These are phyloP conservation scores for Rhynchotus rufescens DNA, from an alignment of 2,797 vertebrate species.

Conservation along the genomic window DNA sequence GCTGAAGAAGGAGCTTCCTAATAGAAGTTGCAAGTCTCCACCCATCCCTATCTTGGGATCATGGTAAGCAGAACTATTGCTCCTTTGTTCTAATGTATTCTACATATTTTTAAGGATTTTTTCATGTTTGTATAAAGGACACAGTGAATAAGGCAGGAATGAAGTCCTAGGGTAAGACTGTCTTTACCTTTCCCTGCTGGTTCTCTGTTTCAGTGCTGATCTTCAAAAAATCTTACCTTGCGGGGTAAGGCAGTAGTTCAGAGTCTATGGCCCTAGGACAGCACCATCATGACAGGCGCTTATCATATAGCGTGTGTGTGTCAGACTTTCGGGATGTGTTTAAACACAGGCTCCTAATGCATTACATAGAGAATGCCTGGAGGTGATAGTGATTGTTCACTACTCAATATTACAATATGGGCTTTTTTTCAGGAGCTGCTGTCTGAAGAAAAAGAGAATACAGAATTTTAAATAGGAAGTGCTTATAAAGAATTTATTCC, in stretches of 20 bases:
- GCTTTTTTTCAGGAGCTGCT: neutral
- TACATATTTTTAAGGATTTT: neutral
- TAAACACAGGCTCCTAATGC: slow-evolving; percentile 7
- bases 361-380: slow-evolving; percentile 17
- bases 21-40: neutral
- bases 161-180: neutral
- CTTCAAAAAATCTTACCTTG: neutral
- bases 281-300: neutral
- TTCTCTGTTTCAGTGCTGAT: neutral
- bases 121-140: neutral
- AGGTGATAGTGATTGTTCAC: slow-evolving; percentile 1
- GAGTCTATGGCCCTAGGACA: slow-evolving; percentile 5
- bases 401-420: neutral
- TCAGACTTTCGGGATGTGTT: neutral
- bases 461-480: slow-evolving; percentile 37
- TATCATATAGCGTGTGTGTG: rapidly evolving
- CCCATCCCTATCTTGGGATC: neutral
- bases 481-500: slow-evolving; percentile 29
- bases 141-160: neutral
- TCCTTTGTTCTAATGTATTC: neutral
- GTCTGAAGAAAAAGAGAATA: slow-evolving; percentile 7
- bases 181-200: neutral
- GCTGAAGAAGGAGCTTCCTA: neutral
- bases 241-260: neutral
- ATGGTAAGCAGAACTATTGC: neutral